Conservation (phyloP, 2,888 invertebrate species). For the Atrina japonica region DNA sequence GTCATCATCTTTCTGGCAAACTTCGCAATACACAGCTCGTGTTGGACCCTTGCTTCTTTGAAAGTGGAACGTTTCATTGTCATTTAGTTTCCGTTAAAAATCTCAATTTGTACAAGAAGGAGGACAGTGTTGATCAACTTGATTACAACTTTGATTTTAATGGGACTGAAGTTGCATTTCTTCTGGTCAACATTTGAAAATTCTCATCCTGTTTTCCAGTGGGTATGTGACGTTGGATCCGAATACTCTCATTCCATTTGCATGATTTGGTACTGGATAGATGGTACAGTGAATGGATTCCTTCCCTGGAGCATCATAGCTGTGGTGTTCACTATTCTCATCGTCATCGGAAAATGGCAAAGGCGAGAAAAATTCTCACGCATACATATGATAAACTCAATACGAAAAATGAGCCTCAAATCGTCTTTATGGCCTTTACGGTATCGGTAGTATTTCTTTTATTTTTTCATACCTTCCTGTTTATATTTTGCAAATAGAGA, state of each 20-base stretch:
- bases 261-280: too few relatives aligned
- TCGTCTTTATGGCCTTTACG: constrained; percentile 68
- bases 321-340: constrained; percentile 65
- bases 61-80: constrained; percentile 73
- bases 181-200: constrained; percentile 56
- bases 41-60: constrained; percentile 74
- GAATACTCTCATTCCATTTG: constrained; percentile 54
- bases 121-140: constrained; percentile 48
- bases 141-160: constrained; percentile 52
- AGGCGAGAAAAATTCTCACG: constrained; percentile 48
- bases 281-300: constrained; percentile 64
- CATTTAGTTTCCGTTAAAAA: too few relatives aligned
- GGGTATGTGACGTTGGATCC: constrained; percentile 46
- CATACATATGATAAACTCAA: constrained; percentile 56
- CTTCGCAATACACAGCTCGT: too few relatives aligned
- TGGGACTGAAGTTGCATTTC: constrained; percentile 57
- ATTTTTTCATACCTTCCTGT: constrained; percentile 66
- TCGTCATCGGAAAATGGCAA: constrained; percentile 61
- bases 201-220: constrained; percentile 34
- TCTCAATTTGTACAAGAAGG: constrained; percentile 63
- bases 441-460: constrained; percentile 65
- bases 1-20: too few relatives aligned
- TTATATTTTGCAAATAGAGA: too few relatives aligned
- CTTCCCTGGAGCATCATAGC: constrained; percentile 62
- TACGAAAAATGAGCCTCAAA: too few relatives aligned